Evolutionary conservation across 2,113 vertebrate species (phyloP), one percentile per base, ranked within the genome.

Genomic region (Hyperopisus bebe): DNA sequence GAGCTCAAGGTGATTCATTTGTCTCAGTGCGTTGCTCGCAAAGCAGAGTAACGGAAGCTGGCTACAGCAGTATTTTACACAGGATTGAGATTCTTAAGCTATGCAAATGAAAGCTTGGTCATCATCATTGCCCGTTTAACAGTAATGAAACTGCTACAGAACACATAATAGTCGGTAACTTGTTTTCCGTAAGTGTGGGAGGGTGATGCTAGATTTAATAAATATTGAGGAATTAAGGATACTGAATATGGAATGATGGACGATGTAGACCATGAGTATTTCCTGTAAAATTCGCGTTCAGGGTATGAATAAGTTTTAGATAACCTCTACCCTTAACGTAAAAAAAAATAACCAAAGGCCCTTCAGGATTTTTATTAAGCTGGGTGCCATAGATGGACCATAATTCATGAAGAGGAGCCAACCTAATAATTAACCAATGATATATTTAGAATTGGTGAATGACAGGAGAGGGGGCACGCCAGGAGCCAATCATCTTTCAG

Each of bases 21-120:
- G 35, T 58, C 86, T 42, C 27, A 87, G 13, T 42, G 51, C 51
- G 17, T 19, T n/a, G 86, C 35, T 13, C 35, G 1, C 53, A 19
- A 62, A 44, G 55, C 39, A 42, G 53, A 58, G 53, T 8, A 39
- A 62, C 53, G 7, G 86, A 62, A 31, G 35, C 51, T 35, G 86
- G 31, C 35, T 13, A 21, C 53, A 42, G 53, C 21, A 47, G n/a
- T 24, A 42, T 58, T 15, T 88, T 53, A 55, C 24, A 31, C 9
- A 9, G 35, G 87, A 66, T 15, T 88, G 51, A 9, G 55, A 62
- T 44, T 88, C 53, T 88, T 88, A 58, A 62, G 53, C 87, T 66
- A 88, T 66, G 87, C 55, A 66, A 88, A 58, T 50, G 35, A 66
- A 58, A 88, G 87, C 53, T 44, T 39, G 31, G 35, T 66, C 53